Evolutionary conservation across 2,113 vertebrate genomes (phyloP).

Genomic region (Lamprologus lemairii): DNA sequence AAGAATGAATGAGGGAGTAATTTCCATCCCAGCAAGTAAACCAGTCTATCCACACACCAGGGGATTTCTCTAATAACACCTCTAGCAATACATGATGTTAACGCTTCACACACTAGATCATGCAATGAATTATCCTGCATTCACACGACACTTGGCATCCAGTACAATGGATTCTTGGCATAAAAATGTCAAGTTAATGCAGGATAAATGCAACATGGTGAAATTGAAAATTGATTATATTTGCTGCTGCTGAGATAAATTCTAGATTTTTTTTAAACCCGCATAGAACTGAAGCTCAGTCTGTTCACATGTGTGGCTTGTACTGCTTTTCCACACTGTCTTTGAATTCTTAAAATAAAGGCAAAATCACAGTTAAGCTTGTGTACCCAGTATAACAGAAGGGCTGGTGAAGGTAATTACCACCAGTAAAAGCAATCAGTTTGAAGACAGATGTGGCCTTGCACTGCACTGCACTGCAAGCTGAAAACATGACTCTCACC

Average conservation of each 20-base stretch:
- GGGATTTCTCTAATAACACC: background rate
- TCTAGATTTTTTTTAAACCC: background rate
- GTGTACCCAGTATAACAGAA: background rate
- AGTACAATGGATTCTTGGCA: background rate
- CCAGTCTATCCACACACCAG: background rate
- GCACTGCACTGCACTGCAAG: background rate
- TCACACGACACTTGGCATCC: background rate
- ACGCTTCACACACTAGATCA: background rate
- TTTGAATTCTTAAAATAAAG: background rate
- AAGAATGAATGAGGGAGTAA: background rate
- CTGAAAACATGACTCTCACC: background rate
- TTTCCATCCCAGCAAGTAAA: background rate
- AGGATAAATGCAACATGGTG: background rate
- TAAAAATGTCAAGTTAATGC: background rate
- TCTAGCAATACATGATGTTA: background rate
- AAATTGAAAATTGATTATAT: background rate
- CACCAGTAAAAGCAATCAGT: background rate
- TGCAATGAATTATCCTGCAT: background rate
- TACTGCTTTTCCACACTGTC: background rate
- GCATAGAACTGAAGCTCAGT: background rate
- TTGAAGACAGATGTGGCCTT: background rate
- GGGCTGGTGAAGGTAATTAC: background rate
- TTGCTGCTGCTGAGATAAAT: background rate
- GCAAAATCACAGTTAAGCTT: background rate
- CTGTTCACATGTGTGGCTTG: background rate